Conservation (phyloP, 2,797 vertebrate species). For the Fundulus diaphanus region DNA sequence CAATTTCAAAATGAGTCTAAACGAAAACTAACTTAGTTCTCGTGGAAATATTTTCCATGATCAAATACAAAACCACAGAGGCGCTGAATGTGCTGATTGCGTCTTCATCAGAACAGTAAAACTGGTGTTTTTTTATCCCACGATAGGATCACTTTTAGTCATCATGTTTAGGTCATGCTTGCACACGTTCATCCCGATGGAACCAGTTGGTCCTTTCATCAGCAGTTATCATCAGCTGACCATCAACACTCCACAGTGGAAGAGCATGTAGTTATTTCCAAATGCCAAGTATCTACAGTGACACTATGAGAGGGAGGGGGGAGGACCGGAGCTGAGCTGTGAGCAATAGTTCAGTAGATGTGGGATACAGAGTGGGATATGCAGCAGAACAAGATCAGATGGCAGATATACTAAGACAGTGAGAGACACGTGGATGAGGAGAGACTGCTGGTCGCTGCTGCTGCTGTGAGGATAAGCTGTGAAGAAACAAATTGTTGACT, state of each 20-base stretch:
- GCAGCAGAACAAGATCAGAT: conserved; percentile 75
- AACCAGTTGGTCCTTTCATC: conserved; percentile 23
- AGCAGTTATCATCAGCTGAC: conserved; percentile 38
- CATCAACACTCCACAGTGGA: conserved; percentile 58
- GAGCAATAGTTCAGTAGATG: conserved; percentile 76
- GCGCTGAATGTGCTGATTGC: neutral
- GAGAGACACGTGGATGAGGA: conserved; percentile 53
- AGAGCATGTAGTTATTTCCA: conserved; percentile 63
- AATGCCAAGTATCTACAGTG: conserved; percentile 81
- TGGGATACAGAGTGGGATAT: conserved; percentile 74
- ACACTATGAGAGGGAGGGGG: conserved; percentile 71
- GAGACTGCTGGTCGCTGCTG: conserved; percentile 40
- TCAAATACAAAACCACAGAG: neutral
- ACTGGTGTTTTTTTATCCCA: neutral
- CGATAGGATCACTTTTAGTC: neutral
- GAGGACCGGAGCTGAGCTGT: conserved; percentile 74
- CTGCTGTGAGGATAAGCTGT: conserved; percentile 49
- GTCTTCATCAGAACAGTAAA: neutral
- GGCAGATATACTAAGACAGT: conserved; percentile 69
- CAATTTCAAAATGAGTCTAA: conserved; percentile 37
- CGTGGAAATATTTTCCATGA: conserved; percentile 18
- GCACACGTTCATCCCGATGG: conserved; percentile 8
- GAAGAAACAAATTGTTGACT: conserved; percentile 48
- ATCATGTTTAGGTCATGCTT: neutral
- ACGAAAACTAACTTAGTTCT: conserved; percentile 43